Conservation (phyloP, 2,113 vertebrate species). For the Monarcha castaneiventris region DNA sequence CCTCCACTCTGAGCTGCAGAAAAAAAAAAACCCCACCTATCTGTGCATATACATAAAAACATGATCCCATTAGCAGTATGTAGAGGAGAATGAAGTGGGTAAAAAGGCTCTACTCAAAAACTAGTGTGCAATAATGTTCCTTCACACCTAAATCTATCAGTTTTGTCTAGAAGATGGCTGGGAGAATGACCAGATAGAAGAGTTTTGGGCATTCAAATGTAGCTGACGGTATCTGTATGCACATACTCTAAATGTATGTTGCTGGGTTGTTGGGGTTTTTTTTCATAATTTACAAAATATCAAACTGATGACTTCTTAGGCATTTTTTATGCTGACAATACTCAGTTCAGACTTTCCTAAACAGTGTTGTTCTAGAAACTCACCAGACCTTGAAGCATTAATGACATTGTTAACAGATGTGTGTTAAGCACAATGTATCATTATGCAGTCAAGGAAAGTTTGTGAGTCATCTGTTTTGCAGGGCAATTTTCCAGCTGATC, state of each 20-base stretch:
- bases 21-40: no score
- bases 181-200: background rate
- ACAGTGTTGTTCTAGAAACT: background rate
- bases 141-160: background rate
- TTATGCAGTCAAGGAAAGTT: constrained; percentile 2
- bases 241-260: background rate
- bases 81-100: background rate
- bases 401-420: background rate
- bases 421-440: background rate
- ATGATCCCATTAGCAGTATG: background rate
- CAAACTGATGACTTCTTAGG: background rate
- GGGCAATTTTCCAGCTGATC: background rate
- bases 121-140: background rate
- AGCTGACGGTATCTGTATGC: background rate
- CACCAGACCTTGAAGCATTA: background rate
- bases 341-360: background rate
- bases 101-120: background rate
- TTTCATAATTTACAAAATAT: background rate
- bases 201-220: background rate
- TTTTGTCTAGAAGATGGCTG: background rate
- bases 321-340: background rate
- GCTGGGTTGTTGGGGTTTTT: background rate
- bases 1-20: background rate
- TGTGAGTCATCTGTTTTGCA: constrained; percentile 13
- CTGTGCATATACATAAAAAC: background rate